A percentile compares a stretch with the other conserved stretches of the same genome.
Conservation (phyloP, 1,140 invertebrate species). For the Drosophila prosaltans region DNA sequence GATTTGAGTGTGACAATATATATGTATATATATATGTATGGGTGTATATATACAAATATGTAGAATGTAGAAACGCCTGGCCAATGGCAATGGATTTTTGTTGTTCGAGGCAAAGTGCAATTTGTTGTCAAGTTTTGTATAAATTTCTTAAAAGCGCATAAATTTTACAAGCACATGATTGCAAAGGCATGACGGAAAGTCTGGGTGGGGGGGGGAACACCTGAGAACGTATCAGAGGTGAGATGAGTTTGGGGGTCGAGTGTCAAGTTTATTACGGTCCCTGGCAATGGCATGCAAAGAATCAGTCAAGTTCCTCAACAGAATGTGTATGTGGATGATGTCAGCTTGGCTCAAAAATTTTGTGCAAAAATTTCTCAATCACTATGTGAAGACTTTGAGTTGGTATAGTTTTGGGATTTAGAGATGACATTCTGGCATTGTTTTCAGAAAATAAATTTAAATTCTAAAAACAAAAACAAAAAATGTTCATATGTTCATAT, state of each 20-base stretch:
- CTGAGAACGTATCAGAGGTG: background rate
- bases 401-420: background rate
- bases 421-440: background rate
- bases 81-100: constrained; percentile 41
- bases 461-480: background rate
- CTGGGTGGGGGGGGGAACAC: too few relatives aligned
- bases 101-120: constrained; percentile 65
- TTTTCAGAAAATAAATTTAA: too few relatives aligned
- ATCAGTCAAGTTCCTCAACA: constrained; percentile 39
- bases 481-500: too few relatives aligned
- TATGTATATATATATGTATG: background rate
- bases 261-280: constrained; percentile 60
- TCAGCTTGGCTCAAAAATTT: constrained; percentile 54
- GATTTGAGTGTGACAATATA: background rate
- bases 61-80: constrained; percentile 11
- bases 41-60: background rate
- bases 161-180: constrained; percentile 49
- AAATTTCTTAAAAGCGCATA: constrained; percentile 69
- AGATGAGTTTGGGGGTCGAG: constrained; percentile 16
- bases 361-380: constrained; percentile 71
- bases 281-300: constrained; percentile 27
- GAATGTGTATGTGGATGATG: background rate
- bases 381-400: constrained; percentile 19
- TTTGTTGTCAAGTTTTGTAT: constrained; percentile 74
- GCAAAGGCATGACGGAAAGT: background rate